Percentiles rank a stretch among this genome's conserved stretches.
Conservation (phyloP, 2,888 invertebrate genomes). For the Stenodera caucasica region DNA sequence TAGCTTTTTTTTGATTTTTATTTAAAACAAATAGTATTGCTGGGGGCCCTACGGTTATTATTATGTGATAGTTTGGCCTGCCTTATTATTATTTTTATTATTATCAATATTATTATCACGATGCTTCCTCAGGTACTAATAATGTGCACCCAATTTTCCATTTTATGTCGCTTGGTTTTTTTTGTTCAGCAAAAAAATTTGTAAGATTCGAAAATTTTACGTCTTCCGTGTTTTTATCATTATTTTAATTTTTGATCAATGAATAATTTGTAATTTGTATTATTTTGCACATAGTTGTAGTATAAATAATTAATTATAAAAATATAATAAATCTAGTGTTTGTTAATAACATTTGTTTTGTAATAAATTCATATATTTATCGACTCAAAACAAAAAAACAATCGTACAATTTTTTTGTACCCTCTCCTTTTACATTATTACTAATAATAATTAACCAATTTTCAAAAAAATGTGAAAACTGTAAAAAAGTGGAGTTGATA, state of each 20-base stretch:
- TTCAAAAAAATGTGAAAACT: too few species aligned
- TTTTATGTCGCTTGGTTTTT: not conserved
- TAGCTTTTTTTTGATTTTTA: too few species aligned
- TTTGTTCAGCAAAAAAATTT: too few species aligned
- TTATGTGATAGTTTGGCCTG: constrained; percentile 17
- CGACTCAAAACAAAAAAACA: constrained; percentile 16
- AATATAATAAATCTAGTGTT: constrained; percentile 25
- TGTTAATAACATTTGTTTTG: constrained; percentile 39
- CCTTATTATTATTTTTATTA: constrained; percentile 17
- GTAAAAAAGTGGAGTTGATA: constrained; percentile 26
- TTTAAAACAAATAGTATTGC: too few species aligned
- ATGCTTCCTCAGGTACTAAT: constrained; percentile 28
- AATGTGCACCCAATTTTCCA: constrained; percentile 12
- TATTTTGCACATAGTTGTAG: constrained; percentile 26
- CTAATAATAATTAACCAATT: constrained; percentile 16
- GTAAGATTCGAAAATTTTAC: not conserved
- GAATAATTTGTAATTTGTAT: constrained; percentile 23
- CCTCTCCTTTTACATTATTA: constrained; percentile 2
- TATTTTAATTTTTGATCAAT: constrained; percentile 15
- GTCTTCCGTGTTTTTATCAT: constrained; percentile 12
- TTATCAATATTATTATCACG: constrained; percentile 16
- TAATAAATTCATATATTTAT: constrained; percentile 38
- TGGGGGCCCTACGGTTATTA: constrained; percentile 3
- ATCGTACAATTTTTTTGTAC: constrained; percentile 11
- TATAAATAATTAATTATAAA: not conserved